Evolutionary conservation across 2,113 vertebrate species (phyloP).

Genomic region (Colaptes auratus): DNA sequence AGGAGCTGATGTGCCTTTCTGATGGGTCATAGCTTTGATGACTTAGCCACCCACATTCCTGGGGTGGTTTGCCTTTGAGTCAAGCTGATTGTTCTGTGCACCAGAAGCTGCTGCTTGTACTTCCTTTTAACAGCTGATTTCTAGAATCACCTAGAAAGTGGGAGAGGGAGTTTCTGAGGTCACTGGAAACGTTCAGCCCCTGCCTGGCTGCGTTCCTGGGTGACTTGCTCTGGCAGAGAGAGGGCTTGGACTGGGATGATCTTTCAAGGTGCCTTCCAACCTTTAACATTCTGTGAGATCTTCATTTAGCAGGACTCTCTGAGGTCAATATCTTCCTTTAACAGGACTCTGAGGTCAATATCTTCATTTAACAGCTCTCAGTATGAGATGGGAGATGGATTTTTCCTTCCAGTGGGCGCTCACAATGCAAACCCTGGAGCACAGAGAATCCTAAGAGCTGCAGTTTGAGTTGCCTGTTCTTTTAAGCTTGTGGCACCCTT

Average conservation of each 20-base stretch:
- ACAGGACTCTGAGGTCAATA: neutral
- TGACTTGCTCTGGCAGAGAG: no score
- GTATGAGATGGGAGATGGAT: neutral
- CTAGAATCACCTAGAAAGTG: neutral
- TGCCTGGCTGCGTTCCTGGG: no score
- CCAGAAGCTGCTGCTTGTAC: neutral
- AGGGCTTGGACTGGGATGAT: no score
- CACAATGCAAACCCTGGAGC: neutral
- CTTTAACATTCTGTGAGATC: no score
- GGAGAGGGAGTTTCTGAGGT: neutral
- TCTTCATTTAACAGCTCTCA: neutral
- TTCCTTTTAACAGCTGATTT: neutral
- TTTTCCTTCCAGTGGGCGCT: neutral
- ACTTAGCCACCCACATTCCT: neutral
- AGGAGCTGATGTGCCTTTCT: neutral
- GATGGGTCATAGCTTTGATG: neutral
- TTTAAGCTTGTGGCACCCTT: neutral
- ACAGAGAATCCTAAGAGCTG: neutral
- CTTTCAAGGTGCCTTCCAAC: no score
- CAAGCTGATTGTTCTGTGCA: neutral
- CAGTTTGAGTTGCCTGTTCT: neutral
- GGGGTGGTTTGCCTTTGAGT: conserved; percentile 28
- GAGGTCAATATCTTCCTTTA: neutral
- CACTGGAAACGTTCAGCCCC: no score
- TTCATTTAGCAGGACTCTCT: no score